phyloP scores from a whole-genome alignment of 1,140 invertebrate species.

The Drepana arcuata region DNA sequence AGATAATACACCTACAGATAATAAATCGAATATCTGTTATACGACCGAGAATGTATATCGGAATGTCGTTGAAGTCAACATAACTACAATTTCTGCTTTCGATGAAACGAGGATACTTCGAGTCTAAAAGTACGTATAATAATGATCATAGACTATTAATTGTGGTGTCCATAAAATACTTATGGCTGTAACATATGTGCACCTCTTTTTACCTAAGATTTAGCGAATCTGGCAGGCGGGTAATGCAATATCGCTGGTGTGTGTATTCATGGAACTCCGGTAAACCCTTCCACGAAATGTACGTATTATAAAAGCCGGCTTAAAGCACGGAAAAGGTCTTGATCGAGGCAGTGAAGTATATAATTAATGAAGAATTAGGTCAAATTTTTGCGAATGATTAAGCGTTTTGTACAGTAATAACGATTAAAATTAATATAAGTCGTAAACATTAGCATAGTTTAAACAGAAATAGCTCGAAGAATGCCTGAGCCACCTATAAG shows the following conservation, averaged over 20 bases:
- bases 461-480: constrained; percentile 25
- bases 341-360: constrained; percentile 34
- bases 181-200: too few species aligned
- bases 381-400: constrained; percentile 59
- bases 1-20: too few species aligned
- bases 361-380: constrained; percentile 31
- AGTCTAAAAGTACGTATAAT: too few species aligned
- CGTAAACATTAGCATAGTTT: constrained; percentile 50
- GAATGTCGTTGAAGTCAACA: too few species aligned
- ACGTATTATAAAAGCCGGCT: constrained; percentile 55
- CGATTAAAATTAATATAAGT: constrained; percentile 54
- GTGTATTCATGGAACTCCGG: constrained; percentile 37
- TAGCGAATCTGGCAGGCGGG: constrained; percentile 62
- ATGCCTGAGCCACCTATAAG: background rate
- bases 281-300: constrained; percentile 62
- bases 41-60: too few species aligned
- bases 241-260: constrained; percentile 49
- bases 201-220: too few species aligned
- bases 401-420: constrained; percentile 68
- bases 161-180: too few species aligned
- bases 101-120: too few species aligned
- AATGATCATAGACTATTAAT: too few species aligned
- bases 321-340: constrained; percentile 39
- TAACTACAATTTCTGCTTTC: too few species aligned
- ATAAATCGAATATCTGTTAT: too few species aligned